phyloP scores from a whole-genome alignment of 1,140 invertebrate genomes.

The Drosophila funebris region DNA sequence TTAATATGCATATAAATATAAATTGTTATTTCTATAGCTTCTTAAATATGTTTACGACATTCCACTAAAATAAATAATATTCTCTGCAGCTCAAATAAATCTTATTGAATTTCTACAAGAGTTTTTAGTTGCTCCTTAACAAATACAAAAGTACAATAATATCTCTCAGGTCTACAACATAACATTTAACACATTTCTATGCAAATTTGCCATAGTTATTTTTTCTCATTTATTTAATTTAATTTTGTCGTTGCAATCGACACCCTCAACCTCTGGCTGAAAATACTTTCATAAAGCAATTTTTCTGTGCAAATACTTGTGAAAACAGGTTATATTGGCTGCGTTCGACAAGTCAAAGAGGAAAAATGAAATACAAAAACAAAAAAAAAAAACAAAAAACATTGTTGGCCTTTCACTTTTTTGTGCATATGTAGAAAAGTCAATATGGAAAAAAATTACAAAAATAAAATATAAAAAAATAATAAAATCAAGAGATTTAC shows the following conservation, averaged over 20 bases:
- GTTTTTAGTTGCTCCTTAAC: background rate
- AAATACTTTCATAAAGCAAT: slow-evolving; percentile 56
- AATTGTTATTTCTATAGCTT: too few relatives aligned
- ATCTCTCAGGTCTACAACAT: background rate
- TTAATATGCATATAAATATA: too few relatives aligned
- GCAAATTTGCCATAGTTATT: slow-evolving; percentile 15
- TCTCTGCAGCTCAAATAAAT: too few relatives aligned
- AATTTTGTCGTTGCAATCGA: slow-evolving; percentile 32
- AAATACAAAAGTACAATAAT: background rate
- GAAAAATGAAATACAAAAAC: slow-evolving; percentile 13
- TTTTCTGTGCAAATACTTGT: slow-evolving; percentile 48
- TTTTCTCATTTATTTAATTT: slow-evolving; percentile 14
- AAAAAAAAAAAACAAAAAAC: slow-evolving; percentile 15
- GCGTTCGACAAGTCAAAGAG: slow-evolving; percentile 39
- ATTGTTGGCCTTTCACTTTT: slow-evolving; percentile 68
- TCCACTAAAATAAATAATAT: too few relatives aligned
- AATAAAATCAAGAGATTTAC: background rate
- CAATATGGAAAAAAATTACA: slow-evolving; percentile 47
- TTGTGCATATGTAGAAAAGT: slow-evolving; percentile 47
- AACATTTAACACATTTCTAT: slow-evolving; percentile 7
- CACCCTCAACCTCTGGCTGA: slow-evolving; percentile 36
- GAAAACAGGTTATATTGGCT: slow-evolving; percentile 60
- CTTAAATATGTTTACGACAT: too few relatives aligned
- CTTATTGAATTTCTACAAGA: too few relatives aligned
- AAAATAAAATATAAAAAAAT: too few relatives aligned